Evolutionary conservation across 2,797 vertebrate genomes (phyloP).

Genomic region (Dicrostonyx torquatus): DNA sequence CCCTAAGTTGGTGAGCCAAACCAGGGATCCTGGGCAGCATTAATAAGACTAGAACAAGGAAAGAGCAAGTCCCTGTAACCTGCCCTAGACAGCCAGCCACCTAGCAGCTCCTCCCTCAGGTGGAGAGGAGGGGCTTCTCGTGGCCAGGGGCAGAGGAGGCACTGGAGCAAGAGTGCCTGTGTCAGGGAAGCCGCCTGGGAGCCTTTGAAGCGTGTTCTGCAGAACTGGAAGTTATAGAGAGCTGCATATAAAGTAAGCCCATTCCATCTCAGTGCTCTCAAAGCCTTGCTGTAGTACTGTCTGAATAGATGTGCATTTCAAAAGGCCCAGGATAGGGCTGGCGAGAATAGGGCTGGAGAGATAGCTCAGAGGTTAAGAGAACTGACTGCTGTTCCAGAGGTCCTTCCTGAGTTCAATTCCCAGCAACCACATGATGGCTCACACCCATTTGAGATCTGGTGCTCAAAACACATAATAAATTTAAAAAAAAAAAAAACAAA

Average conservation of each 20-base stretch:
- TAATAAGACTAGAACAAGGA: constrained; percentile 25
- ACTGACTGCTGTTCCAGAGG: no score
- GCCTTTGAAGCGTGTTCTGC: constrained; percentile 16
- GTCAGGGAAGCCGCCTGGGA: not conserved
- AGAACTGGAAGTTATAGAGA: constrained; percentile 16
- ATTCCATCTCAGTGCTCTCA: constrained; percentile 12
- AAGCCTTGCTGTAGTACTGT: not conserved
- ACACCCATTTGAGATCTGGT: no score
- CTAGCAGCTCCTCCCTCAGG: not conserved
- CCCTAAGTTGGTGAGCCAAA: not conserved
- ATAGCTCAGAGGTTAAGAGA: no score
- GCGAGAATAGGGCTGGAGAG: no score
- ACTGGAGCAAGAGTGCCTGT: not conserved
- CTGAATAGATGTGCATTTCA: not conserved
- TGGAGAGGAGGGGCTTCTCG: not conserved
- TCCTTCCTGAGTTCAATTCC: no score
- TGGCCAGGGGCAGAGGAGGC: not conserved
- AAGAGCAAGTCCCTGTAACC: not conserved
- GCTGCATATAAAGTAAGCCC: constrained; percentile 20
- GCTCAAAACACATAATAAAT: no score
- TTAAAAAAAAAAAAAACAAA: no score
- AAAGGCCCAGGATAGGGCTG: constrained; percentile 50
- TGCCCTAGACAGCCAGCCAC: not conserved
- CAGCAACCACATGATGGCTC: no score
- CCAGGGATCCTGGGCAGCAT: not conserved